These are phyloP conservation scores for Artibeus lituratus DNA, from an alignment of 2,797 vertebrate genomes.

Conservation along the genomic window DNA sequence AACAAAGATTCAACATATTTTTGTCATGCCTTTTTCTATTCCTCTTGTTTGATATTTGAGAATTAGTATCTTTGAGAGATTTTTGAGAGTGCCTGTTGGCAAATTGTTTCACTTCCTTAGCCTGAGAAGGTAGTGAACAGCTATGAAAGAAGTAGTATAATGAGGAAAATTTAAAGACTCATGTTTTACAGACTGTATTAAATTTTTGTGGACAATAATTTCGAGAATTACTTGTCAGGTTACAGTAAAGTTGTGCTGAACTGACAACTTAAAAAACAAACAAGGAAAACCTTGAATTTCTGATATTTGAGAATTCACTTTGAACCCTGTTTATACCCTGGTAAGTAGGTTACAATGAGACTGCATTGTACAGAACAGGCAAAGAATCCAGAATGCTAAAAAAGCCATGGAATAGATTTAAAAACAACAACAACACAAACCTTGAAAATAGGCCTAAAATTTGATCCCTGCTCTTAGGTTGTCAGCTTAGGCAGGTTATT, in stretches of 20 bases:
- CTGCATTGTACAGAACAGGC: background rate
- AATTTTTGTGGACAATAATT: conserved; percentile 27
- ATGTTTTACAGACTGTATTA: background rate
- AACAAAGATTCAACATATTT: background rate
- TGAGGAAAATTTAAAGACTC: background rate
- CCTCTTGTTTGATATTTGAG: background rate
- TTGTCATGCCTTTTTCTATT: background rate
- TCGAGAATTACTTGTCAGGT: background rate
- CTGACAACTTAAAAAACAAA: background rate
- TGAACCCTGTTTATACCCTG: background rate
- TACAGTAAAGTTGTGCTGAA: background rate
- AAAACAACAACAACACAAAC: background rate
- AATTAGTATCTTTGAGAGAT: background rate
- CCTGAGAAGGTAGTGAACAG: background rate
- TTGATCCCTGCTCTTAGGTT: background rate
- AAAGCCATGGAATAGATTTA: background rate
- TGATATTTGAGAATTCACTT: conserved; percentile 16
- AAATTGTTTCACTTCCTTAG: conserved; percentile 31
- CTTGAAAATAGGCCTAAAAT: background rate
- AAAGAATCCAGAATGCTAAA: conserved; percentile 23
- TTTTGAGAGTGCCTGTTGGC: background rate
- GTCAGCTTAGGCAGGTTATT: conserved; percentile 18
- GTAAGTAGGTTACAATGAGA: background rate
- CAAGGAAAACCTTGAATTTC: background rate
- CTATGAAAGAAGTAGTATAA: background rate